A percentile compares a stretch with the other conserved stretches of the same genome.
Evolutionary conservation across 2,797 vertebrate genomes (phyloP).

Genomic region (Trachops cirrhosus): DNA sequence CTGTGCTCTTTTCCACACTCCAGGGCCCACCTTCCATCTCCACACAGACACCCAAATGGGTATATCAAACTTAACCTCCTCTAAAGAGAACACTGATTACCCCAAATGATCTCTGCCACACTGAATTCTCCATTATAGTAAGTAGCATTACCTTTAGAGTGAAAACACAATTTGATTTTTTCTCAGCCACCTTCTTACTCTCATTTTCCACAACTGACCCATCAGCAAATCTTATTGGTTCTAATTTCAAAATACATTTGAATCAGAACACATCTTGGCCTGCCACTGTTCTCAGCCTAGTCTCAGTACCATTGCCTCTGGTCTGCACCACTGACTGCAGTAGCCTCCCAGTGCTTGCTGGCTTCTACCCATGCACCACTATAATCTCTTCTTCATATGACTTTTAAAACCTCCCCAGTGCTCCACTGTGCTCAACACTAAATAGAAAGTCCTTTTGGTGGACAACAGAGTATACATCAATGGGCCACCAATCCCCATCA

Average conservation of each 20-base stretch:
- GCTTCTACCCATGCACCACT: neutral
- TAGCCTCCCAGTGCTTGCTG: neutral
- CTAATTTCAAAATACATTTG: neutral
- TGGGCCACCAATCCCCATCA: too few species aligned
- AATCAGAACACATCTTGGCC: neutral
- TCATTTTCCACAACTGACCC: neutral
- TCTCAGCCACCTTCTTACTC: neutral
- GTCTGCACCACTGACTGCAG: neutral
- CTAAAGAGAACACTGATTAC: neutral
- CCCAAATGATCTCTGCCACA: neutral
- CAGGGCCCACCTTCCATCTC: neutral
- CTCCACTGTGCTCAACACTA: neutral
- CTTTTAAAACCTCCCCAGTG: neutral
- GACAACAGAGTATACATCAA: too few species aligned
- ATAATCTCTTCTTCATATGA: neutral
- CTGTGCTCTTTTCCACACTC: too few species aligned
- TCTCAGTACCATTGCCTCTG: neutral
- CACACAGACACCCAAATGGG: neutral
- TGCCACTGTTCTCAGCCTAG: accelerated
- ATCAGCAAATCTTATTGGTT: neutral
- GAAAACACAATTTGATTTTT: neutral
- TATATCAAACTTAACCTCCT: neutral
- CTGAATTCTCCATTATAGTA: neutral
- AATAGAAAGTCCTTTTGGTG: neutral
- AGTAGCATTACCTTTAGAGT: neutral